Evolutionary conservation across 2,113 vertebrate genomes (phyloP), one percentile per base, ranked within the genome.

Genomic region (Romanogobio albipinnatus): DNA sequence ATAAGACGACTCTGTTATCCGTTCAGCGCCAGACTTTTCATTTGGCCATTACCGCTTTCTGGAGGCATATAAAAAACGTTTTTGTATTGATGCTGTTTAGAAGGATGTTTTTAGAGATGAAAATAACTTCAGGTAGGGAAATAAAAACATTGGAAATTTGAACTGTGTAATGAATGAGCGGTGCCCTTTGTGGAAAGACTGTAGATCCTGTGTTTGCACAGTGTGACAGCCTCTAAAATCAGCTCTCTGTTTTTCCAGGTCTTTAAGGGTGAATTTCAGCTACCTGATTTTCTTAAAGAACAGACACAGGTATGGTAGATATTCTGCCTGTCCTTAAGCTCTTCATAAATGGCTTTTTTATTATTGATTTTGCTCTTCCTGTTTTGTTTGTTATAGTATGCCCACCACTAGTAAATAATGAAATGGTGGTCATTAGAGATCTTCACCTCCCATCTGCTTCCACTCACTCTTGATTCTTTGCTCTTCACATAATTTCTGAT

Each of bases 191-290:
- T 81, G n/a, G 62, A 62, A 49, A 49, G 39, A 51, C 79, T 56
- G 81, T 70, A 71, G 75, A 81, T 81, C 81, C 86, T 87, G 64
- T 51, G 71, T 71, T 47, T 61, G 43, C n/a, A 29, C 68, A 73
- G 86, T 79, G 43, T 74, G 26, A 75, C 73, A 66, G 87, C 82
- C 76, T 90, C 89, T 93, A 93, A 95, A 94, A 73, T 1, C 62
- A 92, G 88, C 90, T 87, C 92, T 96, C 93, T 95, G 88, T 94
- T 92, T 94, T 92, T 91, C 88, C 91, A 99, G 97, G 97, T 99
- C 86, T 97, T 95, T 92, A 98, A 98, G 95, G 98, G 98, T 93
- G 97, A 98, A 96, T 99, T 99, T 95, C 97, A 97, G 90, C 96
- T 98, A 71, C 98, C 98, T 86, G 97, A 98, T 90, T 99, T 99